Conservation (phyloP, 1,140 invertebrate species). For the Galendromus occidentalis region DNA sequence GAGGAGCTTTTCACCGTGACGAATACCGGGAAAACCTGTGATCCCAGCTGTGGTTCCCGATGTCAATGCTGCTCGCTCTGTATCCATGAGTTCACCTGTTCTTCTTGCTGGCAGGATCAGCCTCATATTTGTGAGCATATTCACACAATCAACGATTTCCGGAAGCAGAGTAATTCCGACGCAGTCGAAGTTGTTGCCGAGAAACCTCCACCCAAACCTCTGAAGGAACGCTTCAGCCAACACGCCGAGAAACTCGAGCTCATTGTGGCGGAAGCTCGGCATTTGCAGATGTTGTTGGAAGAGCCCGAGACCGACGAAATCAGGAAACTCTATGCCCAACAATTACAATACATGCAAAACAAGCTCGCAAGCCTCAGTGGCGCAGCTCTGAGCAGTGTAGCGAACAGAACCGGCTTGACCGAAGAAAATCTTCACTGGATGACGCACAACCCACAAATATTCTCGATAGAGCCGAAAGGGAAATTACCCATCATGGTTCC, state of each 20-base stretch:
- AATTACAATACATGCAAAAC: background rate
- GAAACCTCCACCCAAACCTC: background rate
- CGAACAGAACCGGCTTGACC: background rate
- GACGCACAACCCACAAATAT: constrained; percentile 3
- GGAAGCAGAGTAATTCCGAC: too few species aligned
- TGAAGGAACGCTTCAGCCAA: background rate
- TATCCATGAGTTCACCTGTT: constrained; percentile 1
- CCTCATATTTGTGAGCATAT: background rate
- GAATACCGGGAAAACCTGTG: background rate
- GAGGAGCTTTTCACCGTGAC: background rate
- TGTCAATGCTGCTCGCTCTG: background rate
- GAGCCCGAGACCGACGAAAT: background rate
- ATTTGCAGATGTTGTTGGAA: background rate
- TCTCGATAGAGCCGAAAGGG: background rate
- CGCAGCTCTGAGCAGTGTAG: background rate
- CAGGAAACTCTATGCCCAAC: background rate
- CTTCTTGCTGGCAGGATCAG: background rate
- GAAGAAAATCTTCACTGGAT: background rate
- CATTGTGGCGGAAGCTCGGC: background rate
- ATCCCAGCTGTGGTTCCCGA: background rate
- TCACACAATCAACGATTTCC: background rate
- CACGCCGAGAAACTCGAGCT: background rate
- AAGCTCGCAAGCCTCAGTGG: background rate
- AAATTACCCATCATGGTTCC: background rate
- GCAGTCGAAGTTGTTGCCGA: background rate